phyloP scores from a whole-genome alignment of 2,888 invertebrate genomes.

The Rhorus exstirpatorius region DNA sequence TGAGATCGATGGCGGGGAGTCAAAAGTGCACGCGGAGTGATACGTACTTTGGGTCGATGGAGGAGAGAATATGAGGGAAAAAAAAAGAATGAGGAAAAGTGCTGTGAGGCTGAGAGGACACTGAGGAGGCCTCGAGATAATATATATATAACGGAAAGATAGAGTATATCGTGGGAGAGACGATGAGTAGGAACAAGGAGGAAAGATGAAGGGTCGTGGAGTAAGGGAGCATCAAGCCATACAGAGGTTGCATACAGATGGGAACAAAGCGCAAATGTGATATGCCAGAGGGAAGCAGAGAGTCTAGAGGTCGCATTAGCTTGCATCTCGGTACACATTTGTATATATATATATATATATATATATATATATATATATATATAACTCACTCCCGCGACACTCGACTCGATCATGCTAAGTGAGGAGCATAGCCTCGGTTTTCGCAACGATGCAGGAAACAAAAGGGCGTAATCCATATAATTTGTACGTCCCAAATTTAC shows the following conservation, averaged over 20 bases:
- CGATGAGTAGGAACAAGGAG: conserved; percentile 14
- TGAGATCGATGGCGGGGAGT: background rate
- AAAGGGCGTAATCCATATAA: conserved; percentile 14
- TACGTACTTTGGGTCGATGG: conserved; percentile 48
- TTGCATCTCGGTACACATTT: conserved; percentile 37
- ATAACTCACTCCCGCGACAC: conserved; percentile 2
- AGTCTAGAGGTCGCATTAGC: conserved; percentile 34
- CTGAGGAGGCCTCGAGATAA: background rate
- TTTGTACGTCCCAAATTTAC: background rate
- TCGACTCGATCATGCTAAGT: conserved; percentile 56
- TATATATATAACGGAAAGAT: background rate
- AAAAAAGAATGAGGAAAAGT: conserved; percentile 29
- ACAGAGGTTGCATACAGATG: background rate
- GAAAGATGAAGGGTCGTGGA: conserved; percentile 21
- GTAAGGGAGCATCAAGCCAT: background rate
- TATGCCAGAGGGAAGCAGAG: conserved; percentile 3
- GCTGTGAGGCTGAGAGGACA: conserved; percentile 14
- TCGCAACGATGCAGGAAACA: conserved; percentile 1
- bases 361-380: conserved; percentile 30
- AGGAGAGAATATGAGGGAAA: conserved; percentile 37
- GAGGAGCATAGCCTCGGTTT: conserved; percentile 27
- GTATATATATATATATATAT: background rate
- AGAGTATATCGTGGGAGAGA: conserved; percentile 17
- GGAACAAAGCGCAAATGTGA: conserved; percentile 32
- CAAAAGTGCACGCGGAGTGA: conserved; percentile 28